Evolutionary conservation across 2,797 vertebrate species (phyloP), one percentile per base, ranked within the genome.

Genomic region (Momotus momota): DNA sequence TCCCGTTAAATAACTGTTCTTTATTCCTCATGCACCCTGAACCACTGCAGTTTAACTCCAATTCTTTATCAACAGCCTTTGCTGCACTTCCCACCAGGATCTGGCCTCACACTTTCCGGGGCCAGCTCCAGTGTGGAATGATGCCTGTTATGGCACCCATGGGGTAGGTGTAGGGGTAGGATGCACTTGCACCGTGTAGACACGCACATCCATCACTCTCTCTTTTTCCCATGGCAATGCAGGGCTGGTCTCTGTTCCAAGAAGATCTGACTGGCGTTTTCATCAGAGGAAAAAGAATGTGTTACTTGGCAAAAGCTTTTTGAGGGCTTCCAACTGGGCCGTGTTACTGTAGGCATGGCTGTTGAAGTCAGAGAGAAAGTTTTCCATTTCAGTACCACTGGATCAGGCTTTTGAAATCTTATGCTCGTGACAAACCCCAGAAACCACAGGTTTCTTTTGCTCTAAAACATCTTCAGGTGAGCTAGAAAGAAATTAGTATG

Each of bases 181-280:
- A 17, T 38, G 19, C 10, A 3, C 35, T 11, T n/a, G 40, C n/a
- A 14, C 31, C 3, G 23, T 25, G 49, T 35, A 51, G 19, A 49
- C 17, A 1, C 0, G 13, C 6, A 7, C 60, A 41, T 41, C 22
- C 2, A 14, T 19, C 6, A 2, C 20, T 45, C 49, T 8, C 4
- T 26, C 45, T 71, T 29, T 48, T 35, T 61, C n/a, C 74, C 15
- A 0, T 4, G 61, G 35, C 35, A 6, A 9, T 31, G 9, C 61
- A 43, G 72, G 29, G 12, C 38, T 49, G 33, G 2, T 4, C 21
- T 72, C 41, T 79, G 16, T 13, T 80, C 55, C 22, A 8, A 1
- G 23, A 54, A 40, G 46, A 14, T 22, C 48, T 69, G 43, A 22
- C n/a, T 73, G 60, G 9, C 7, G 4, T 70, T 88, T 48, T 80